Evolutionary conservation across 2,888 invertebrate genomes (phyloP).

Genomic region (Sarcophaga caerulescens): DNA sequence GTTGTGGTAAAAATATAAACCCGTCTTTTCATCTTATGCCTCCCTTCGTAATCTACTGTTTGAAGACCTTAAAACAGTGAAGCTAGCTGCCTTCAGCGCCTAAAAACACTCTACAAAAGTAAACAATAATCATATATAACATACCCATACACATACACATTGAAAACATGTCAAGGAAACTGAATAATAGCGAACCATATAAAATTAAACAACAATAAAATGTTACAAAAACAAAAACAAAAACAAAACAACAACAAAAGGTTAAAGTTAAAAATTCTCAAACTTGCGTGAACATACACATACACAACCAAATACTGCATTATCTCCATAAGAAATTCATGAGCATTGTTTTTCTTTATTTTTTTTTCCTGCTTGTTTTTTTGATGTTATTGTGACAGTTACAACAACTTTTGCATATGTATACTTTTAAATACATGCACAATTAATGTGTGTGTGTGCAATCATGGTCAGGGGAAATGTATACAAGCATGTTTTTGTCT

Average conservation of each 20-base stretch:
- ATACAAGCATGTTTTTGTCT: not conserved
- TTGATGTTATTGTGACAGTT: no score
- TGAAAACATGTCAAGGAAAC: conserved; percentile 55
- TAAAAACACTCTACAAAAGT: no score
- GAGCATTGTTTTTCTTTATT: not conserved
- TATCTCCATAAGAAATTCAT: conserved; percentile 32
- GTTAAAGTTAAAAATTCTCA: not conserved
- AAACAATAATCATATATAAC: no score
- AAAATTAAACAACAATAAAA: conserved; percentile 17
- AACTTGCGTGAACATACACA: no score
- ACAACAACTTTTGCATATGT: not conserved
- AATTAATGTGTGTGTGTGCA: not conserved
- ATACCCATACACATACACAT: no score
- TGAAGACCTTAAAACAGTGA: no score
- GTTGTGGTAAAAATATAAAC: no score
- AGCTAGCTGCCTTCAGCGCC: no score
- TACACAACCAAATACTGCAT: not conserved
- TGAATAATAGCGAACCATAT: conserved; percentile 15
- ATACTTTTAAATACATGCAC: no score
- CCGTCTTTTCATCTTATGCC: no score
- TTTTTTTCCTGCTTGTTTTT: no score
- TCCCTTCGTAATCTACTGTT: no score
- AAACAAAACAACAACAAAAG: not conserved
- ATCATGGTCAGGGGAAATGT: not conserved
- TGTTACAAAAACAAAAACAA: not conserved